Percentiles rank a stretch among this genome's conserved stretches.
Conservation (phyloP, 2,113 vertebrate species). For the Urocitellus parryii region DNA sequence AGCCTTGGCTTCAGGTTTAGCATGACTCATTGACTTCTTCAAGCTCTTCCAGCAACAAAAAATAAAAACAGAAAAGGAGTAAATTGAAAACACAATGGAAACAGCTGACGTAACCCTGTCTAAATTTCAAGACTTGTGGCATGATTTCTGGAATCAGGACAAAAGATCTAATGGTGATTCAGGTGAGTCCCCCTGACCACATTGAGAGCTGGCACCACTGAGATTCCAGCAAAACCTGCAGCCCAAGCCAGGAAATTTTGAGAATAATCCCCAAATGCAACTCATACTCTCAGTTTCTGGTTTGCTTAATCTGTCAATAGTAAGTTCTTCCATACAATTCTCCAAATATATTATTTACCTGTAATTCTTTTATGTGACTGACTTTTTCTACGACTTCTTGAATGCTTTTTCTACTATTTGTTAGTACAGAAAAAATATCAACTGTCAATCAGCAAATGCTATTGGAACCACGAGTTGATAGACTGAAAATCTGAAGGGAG, state of each 20-base stretch:
- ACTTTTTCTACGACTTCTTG: constrained; percentile 6
- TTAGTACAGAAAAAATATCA: background rate
- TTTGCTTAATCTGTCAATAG: background rate
- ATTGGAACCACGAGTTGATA: background rate
- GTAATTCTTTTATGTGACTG: background rate
- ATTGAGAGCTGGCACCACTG: rapidly evolving
- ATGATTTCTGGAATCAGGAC: background rate
- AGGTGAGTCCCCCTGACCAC: background rate
- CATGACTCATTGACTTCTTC: constrained; percentile 70
- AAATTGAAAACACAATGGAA: constrained; percentile 42
- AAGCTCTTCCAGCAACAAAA: constrained; percentile 67
- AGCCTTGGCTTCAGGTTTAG: background rate
- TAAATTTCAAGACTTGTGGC: background rate
- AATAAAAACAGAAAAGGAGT: constrained; percentile 71
- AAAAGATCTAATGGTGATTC: background rate
- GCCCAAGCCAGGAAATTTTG: background rate
- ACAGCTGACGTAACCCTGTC: background rate
- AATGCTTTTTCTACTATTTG: background rate
- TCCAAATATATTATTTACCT: background rate
- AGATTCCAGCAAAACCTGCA: background rate
- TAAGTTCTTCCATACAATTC: background rate
- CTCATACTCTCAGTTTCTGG: background rate
- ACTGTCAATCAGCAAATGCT: background rate
- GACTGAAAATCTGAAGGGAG: constrained; percentile 21
- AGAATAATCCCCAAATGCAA: background rate